Evolutionary conservation across 2,113 vertebrate genomes (phyloP).

Genomic region (Protobothrops mucrosquamatus): DNA sequence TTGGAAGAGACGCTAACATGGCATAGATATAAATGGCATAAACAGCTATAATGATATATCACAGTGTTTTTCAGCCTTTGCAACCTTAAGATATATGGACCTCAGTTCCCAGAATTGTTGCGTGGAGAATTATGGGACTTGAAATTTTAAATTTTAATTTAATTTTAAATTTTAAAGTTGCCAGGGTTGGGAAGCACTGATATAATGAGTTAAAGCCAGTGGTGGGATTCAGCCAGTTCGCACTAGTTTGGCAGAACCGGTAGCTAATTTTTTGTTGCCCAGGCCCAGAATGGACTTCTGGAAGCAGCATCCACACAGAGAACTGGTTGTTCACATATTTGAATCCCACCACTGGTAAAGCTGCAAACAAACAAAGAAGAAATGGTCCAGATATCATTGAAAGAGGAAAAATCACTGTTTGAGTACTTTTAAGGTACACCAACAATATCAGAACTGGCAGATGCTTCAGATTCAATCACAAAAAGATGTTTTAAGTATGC

Average conservation of each 20-base stretch:
- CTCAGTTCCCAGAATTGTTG: not conserved
- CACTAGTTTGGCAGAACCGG: too few species aligned
- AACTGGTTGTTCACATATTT: too few species aligned
- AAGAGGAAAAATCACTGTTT: not conserved
- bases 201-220: not conserved
- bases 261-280: too few species aligned
- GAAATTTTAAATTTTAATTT: not conserved
- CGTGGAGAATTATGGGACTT: not conserved
- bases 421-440: not conserved
- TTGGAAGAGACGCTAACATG: not conserved
- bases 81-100: not conserved
- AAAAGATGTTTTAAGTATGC: not conserved
- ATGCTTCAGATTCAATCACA: not conserved
- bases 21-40: not conserved
- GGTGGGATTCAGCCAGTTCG: too few species aligned
- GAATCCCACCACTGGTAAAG: not conserved
- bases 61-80: not conserved
- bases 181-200: not conserved
- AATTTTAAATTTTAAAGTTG: not conserved
- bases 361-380: not conserved
- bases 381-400: not conserved
- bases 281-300: too few species aligned
- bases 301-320: too few species aligned
- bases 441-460: not conserved
- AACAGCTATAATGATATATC: not conserved